A percentile compares a stretch with the other conserved stretches of the same genome.
Evolutionary conservation across 2,888 invertebrate genomes (phyloP).

Genomic region (Mythimna loreyi): DNA sequence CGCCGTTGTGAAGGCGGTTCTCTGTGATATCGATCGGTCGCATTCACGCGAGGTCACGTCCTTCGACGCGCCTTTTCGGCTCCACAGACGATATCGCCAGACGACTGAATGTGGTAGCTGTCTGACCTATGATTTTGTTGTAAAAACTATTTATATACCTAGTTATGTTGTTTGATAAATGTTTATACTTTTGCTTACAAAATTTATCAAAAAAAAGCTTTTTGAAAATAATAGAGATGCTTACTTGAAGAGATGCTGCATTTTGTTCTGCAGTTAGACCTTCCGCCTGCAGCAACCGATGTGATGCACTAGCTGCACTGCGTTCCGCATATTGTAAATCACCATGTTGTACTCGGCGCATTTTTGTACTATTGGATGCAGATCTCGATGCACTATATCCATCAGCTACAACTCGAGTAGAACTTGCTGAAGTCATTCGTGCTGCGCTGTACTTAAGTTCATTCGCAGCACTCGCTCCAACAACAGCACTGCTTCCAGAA

Average conservation of each 20-base stretch:
- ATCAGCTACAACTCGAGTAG: constrained; percentile 95
- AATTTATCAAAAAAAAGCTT: background rate
- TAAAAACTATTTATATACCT: constrained; percentile 3
- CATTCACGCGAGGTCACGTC: constrained; percentile 89
- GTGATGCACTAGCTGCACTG: constrained; percentile 94
- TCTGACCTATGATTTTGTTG: constrained; percentile 32
- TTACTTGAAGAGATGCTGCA: constrained; percentile 95
- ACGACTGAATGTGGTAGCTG: constrained; percentile 46
- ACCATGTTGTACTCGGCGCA: constrained; percentile 93
- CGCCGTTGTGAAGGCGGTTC: constrained; percentile 77
- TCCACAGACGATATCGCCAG: constrained; percentile 66
- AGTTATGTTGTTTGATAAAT: background rate
- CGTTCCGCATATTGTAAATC: constrained; percentile 96
- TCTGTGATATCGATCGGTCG: constrained; percentile 85
- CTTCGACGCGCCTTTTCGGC: constrained; percentile 89
- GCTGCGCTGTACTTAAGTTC: constrained; percentile 96
- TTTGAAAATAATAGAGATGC: constrained; percentile 38
- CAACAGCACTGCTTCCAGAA: constrained; percentile 83
- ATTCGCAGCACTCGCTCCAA: constrained; percentile 90
- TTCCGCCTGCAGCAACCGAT: constrained; percentile 95
- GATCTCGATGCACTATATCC: constrained; percentile 94
- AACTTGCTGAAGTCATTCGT: constrained; percentile 93
- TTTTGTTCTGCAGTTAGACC: constrained; percentile 97
- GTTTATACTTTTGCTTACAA: background rate
- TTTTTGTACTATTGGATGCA: constrained; percentile 86